phyloP scores from a whole-genome alignment of 1,140 invertebrate genomes.

The Hylaeus anthracinus region DNA sequence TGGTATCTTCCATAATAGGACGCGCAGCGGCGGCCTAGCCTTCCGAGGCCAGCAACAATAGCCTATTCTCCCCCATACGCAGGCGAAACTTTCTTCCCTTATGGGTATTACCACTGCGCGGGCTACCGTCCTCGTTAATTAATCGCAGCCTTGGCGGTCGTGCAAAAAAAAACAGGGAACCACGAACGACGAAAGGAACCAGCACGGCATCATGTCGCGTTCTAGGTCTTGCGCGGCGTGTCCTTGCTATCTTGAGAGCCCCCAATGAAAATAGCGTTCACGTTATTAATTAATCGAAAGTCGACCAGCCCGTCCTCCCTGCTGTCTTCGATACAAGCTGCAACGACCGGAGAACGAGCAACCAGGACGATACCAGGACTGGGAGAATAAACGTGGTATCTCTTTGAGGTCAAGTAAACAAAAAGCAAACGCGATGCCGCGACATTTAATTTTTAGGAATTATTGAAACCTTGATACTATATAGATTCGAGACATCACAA shows the following conservation, averaged over 20 bases:
- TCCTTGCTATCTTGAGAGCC: not conserved
- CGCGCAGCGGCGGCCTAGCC: not conserved
- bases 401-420: no score
- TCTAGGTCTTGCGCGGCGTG: not conserved
- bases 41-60: constrained; percentile 31
- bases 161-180: constrained; percentile 35
- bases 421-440: no score
- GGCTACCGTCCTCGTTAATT: constrained; percentile 46
- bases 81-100: constrained; percentile 36
- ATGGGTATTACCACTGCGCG: constrained; percentile 23
- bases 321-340: not conserved
- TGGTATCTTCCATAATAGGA: constrained; percentile 35
- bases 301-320: not conserved
- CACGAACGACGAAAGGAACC: constrained; percentile 12
- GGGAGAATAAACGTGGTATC: no score
- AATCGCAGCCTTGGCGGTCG: constrained; percentile 39
- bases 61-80: constrained; percentile 32
- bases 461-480: no score
- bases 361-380: not conserved
- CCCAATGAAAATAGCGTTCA: not conserved
- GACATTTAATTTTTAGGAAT: no score
- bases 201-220: no score
- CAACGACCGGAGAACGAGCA: not conserved
- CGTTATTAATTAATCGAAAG: not conserved
- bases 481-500: no score